phyloP scores from a whole-genome alignment of 2,888 invertebrate genomes.

The Xanthorhoe spadicearia region DNA sequence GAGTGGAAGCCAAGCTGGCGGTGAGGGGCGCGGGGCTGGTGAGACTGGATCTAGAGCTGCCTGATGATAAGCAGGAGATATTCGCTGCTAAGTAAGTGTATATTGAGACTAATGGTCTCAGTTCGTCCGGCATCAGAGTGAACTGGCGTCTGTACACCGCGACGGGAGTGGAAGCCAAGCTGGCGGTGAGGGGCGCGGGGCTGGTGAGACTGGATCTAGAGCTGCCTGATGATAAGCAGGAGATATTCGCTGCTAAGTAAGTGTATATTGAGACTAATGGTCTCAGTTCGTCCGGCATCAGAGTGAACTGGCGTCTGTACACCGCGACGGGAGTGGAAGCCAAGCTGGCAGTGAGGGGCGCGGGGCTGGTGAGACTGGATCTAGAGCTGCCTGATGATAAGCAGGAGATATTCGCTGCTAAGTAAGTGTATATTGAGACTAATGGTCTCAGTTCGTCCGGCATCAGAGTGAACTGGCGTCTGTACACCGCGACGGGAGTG shows the following conservation, averaged over 20 bases:
- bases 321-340: constrained; percentile 93
- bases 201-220: too few species aligned
- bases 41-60: constrained; percentile 91
- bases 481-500: constrained; percentile 93
- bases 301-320: constrained; percentile 92
- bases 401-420: constrained; percentile 93
- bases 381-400: constrained; percentile 93
- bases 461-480: constrained; percentile 91
- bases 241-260: too few species aligned
- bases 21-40: constrained; percentile 88
- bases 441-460: constrained; percentile 89
- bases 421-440: constrained; percentile 82
- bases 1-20: constrained; percentile 89
- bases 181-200: too few species aligned
- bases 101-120: too few species aligned
- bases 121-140: too few species aligned
- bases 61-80: constrained; percentile 93
- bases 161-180: too few species aligned
- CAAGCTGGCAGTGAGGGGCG: constrained; percentile 88
- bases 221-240: too few species aligned
- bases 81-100: constrained; percentile 90
- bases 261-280: too few species aligned
- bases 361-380: constrained; percentile 88
- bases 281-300: constrained; percentile 92
- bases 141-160: too few species aligned